Conservation (phyloP, 2,797 vertebrate species). For the Gallirallus australis region DNA sequence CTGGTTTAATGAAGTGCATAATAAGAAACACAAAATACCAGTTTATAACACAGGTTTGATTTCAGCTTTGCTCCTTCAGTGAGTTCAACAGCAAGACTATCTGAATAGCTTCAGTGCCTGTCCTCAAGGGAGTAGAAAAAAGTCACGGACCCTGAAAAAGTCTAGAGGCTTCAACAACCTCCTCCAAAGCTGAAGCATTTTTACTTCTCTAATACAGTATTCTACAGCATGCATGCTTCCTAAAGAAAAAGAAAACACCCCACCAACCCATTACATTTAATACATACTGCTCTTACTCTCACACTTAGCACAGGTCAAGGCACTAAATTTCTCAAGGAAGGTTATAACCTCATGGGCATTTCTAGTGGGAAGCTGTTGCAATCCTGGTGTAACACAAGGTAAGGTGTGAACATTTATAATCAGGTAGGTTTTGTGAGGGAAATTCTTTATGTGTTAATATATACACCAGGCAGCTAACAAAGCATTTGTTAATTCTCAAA, state of each 20-base stretch:
- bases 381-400: background rate
- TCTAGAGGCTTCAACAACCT: background rate
- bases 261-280: background rate
- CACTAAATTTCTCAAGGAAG: background rate
- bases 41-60: background rate
- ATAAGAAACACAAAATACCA: background rate
- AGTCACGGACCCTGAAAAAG: background rate
- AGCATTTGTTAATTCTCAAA: background rate
- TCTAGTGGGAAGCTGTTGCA: background rate
- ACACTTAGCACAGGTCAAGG: background rate
- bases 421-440: background rate
- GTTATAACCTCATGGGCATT: background rate
- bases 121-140: background rate
- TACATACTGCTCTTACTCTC: background rate
- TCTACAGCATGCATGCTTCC: background rate
- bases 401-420: background rate
- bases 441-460: background rate
- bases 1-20: conserved; percentile 24
- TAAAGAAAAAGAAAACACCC: background rate
- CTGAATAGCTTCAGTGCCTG: background rate
- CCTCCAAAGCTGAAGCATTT: background rate
- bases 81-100: background rate
- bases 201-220: background rate
- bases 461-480: background rate
- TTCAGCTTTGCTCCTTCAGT: background rate